Conservation (phyloP, 1,140 invertebrate species). For the Calliopsis andreniformis region DNA sequence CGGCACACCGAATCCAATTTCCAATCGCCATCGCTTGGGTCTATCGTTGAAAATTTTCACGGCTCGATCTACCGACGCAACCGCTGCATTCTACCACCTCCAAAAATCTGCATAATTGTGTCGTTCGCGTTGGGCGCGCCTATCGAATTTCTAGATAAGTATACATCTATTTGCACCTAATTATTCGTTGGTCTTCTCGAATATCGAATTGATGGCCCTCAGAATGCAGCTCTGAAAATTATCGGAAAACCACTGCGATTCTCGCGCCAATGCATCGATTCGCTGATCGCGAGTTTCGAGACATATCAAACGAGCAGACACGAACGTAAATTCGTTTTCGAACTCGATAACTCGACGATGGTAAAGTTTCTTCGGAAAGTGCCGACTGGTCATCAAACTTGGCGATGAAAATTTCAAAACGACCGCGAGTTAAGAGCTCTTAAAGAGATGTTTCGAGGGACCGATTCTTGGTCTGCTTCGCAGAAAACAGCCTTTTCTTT, state of each 20-base stretch:
- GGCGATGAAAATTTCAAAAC: background rate
- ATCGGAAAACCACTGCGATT: no score
- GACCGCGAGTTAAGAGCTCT: background rate
- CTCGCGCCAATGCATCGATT: no score
- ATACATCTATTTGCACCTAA: no score
- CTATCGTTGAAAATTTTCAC: background rate
- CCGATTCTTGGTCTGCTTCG: no score
- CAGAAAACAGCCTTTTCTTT: no score
- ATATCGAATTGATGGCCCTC: no score
- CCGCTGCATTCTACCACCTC: no score
- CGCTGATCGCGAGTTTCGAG: background rate
- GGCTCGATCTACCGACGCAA: background rate
- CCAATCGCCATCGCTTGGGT: background rate
- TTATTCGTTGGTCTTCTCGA: no score
- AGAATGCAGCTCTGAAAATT: no score
- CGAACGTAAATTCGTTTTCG: background rate
- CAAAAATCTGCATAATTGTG: background rate
- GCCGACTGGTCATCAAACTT: background rate
- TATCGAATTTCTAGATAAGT: background rate
- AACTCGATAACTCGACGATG: conserved; percentile 1
- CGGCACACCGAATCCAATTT: background rate
- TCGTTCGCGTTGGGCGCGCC: background rate
- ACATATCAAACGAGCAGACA: background rate
- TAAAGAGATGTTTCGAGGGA: no score
- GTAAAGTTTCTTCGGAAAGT: background rate